Evolutionary conservation across 2,888 invertebrate genomes (phyloP), one percentile per base, ranked within the genome.

Genomic region (Melikaiella ostensackeni): DNA sequence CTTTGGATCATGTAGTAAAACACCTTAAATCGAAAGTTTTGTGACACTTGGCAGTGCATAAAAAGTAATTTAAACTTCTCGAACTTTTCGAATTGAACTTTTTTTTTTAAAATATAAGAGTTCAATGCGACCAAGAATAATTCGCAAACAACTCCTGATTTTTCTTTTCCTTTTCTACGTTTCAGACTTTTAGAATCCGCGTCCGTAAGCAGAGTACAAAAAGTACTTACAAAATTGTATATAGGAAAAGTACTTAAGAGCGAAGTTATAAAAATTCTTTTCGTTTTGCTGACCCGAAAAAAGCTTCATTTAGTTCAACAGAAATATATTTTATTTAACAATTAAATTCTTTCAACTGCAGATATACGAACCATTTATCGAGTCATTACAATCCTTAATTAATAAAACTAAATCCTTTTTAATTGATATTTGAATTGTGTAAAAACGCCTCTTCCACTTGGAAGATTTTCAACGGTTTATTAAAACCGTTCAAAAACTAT

Each of bases 161-260:
- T 5, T 33, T 21, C 33, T 19, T 35, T 63, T 21, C 21, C 21
- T 63, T 35, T 21, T 35, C 4, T 13, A 35, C 13, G 11, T 63
- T 38, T 63, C 35, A 63, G 35, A 63, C 35, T 63, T 35, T 11
- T 7, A 64, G 24, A 64, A 42, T 38, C 21, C 1, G 7, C 27
- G 27, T 74, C n/a, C n/a, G 73, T 74, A 38, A 27, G 30, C 21
- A 57, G 24, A 42, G 66, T 63, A 64, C 38, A 64, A 66, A 66
- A 46, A 19, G 27, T 66, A 66, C 27, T 66, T 66, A 66, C 30
- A n/a, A n/a, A 66, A 66, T 66, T 46, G 66, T 66, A 42, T 42
- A 66, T 66, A 24, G 24, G 42, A 66, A 42, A 66, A 66, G 4
- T 4, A 24, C 24, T 27, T 42, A 27, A 66, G 21, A 66, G 46